Conservation (phyloP, 2,113 vertebrate genomes). For the Gavialis gangeticus region DNA sequence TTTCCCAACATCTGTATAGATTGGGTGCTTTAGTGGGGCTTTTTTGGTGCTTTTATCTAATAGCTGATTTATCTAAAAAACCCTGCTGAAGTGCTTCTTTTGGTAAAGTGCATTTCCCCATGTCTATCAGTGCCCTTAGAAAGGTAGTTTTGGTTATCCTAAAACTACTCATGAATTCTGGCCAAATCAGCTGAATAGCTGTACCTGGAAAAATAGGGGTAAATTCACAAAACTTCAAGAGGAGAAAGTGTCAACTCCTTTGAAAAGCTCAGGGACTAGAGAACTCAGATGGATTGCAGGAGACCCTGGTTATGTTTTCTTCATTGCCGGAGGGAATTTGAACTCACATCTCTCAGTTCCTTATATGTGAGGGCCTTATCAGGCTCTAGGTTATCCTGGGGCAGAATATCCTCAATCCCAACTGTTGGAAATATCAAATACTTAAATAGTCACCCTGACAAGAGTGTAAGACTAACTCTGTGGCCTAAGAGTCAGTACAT, state of each 20-base stretch:
- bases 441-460: not conserved
- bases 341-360: not conserved
- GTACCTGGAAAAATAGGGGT: not conserved
- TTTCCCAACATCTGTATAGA: too few relatives aligned
- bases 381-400: not conserved
- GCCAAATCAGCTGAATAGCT: not conserved
- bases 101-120: not conserved
- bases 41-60: too few relatives aligned
- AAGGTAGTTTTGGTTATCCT: slow-evolving; percentile 24
- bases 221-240: not conserved
- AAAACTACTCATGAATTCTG: slow-evolving; percentile 34
- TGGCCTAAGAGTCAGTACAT: not conserved
- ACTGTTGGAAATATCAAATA: not conserved
- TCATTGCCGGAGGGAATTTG: not conserved
- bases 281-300: not conserved
- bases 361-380: not conserved
- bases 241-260: not conserved
- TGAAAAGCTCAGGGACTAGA: not conserved
- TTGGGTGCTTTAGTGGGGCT: too few relatives aligned
- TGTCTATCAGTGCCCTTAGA: not conserved
- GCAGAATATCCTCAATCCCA: not conserved
- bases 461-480: not conserved
- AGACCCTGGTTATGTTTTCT: not conserved
- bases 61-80: too few relatives aligned
- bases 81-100: too few relatives aligned